Conservation (phyloP, 2,888 invertebrate genomes). For the Caenorhabditis plicata region DNA sequence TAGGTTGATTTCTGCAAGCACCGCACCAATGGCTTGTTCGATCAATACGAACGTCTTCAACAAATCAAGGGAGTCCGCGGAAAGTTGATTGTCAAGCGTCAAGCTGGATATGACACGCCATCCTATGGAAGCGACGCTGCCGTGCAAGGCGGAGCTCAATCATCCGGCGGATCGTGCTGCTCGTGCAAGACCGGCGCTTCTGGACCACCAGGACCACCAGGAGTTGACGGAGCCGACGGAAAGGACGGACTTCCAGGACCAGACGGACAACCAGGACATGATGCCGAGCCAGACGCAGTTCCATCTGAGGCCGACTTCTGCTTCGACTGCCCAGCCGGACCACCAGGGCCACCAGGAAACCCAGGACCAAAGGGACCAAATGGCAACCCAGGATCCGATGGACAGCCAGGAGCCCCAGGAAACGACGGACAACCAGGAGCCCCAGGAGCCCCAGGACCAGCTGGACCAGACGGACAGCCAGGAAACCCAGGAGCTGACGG, state of each 20-base stretch:
- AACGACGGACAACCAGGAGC: slow-evolving; percentile 33
- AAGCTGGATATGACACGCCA: slow-evolving; percentile 46
- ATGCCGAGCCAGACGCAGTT: slow-evolving; percentile 44
- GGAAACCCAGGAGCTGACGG: slow-evolving; percentile 43
- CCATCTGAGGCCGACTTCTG: slow-evolving; percentile 50
- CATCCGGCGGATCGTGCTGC: slow-evolving; percentile 46
- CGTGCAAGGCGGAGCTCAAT: slow-evolving; percentile 21
- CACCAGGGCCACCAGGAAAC: slow-evolving; percentile 45
- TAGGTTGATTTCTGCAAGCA: slow-evolving; percentile 58
- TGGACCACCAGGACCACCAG: slow-evolving; percentile 54
- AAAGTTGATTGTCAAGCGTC: slow-evolving; percentile 49
- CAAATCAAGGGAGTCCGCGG: slow-evolving; percentile 53
- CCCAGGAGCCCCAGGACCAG: slow-evolving; percentile 30
- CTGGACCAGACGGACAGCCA: slow-evolving; percentile 39
- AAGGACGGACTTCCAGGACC: slow-evolving; percentile 41
- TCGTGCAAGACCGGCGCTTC: slow-evolving; percentile 50
- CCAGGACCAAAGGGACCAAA: slow-evolving; percentile 46
- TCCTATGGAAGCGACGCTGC: slow-evolving; percentile 29
- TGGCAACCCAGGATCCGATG: slow-evolving; percentile 47
- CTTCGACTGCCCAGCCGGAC: slow-evolving; percentile 57
- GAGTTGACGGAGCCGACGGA: slow-evolving; percentile 48
- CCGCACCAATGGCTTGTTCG: slow-evolving; percentile 54
- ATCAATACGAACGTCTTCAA: slow-evolving; percentile 53
- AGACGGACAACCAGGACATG: slow-evolving; percentile 42
- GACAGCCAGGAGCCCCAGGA: slow-evolving; percentile 47